Percentiles rank a stretch among this genome's conserved stretches.
Evolutionary conservation across 2,113 vertebrate species (phyloP).

Genomic region (Pseudorectes ferrugineus): DNA sequence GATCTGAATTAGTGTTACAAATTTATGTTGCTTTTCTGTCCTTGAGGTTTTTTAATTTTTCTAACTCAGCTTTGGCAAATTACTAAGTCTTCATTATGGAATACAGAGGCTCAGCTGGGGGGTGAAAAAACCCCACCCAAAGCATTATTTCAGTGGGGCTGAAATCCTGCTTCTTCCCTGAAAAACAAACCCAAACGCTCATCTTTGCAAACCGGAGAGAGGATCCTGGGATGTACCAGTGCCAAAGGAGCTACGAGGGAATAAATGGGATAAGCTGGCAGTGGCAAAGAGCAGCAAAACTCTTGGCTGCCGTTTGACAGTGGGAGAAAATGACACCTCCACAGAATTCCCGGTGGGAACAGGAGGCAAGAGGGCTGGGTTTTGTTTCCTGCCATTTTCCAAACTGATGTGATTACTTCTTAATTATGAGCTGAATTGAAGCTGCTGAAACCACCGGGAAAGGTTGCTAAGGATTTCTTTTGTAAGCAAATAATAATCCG

Average conservation of each 20-base stretch:
- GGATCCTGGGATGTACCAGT: background rate
- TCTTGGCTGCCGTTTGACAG: background rate
- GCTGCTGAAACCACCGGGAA: background rate
- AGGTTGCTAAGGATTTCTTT: background rate
- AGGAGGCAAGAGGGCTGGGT: background rate
- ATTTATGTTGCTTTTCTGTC: background rate
- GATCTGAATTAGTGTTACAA: background rate
- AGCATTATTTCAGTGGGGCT: background rate
- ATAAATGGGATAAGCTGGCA: background rate
- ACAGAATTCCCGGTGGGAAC: background rate
- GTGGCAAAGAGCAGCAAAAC: background rate
- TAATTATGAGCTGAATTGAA: background rate
- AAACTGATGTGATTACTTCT: background rate
- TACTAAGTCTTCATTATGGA: background rate
- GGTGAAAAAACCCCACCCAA: accelerated
- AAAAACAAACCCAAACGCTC: background rate
- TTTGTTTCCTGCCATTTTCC: background rate
- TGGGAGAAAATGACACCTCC: background rate
- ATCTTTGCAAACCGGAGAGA: background rate
- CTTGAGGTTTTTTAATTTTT: background rate
- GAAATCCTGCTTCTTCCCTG: background rate
- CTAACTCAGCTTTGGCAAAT: background rate
- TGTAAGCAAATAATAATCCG: background rate
- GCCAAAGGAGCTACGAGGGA: background rate
- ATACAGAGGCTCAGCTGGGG: background rate